Percentiles rank a stretch among this genome's conserved stretches.
Conservation (phyloP, 1,140 invertebrate genomes). For the Macrocentrus cingulum region DNA sequence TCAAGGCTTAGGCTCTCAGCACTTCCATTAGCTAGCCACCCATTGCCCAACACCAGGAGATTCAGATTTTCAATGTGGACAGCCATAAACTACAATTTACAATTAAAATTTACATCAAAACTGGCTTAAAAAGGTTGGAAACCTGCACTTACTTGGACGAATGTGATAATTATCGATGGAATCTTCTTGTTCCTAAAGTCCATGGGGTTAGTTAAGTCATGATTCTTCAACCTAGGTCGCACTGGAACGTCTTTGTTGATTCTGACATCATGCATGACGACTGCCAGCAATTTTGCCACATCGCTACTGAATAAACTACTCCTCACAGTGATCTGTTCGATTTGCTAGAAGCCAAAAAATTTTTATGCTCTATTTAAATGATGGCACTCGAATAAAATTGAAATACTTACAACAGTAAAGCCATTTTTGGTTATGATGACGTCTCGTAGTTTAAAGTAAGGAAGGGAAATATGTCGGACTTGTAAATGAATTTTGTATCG, state of each 20-base stretch:
- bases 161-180: slow-evolving; percentile 75
- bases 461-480: slow-evolving; percentile 69
- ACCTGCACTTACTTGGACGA: slow-evolving; percentile 71
- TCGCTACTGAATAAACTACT: slow-evolving; percentile 90
- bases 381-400: not conserved
- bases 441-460: slow-evolving; percentile 69
- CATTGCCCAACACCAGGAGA: slow-evolving; percentile 70
- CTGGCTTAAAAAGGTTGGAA: too few species aligned
- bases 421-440: slow-evolving; percentile 69
- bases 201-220: slow-evolving; percentile 50
- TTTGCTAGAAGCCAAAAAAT: slow-evolving; percentile 65
- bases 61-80: slow-evolving; percentile 82
- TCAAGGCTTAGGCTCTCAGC: slow-evolving; percentile 77
- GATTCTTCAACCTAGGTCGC: slow-evolving; percentile 36
- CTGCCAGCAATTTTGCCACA: slow-evolving; percentile 81
- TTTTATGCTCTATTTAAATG: not conserved
- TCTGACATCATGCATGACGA: slow-evolving; percentile 80
- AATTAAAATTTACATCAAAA: too few species aligned
- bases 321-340: slow-evolving; percentile 82
- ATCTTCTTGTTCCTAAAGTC: slow-evolving; percentile 76
- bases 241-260: slow-evolving; percentile 76
- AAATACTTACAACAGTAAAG: slow-evolving; percentile 65
- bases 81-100: slow-evolving; percentile 81
- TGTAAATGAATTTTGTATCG: slow-evolving; percentile 68
- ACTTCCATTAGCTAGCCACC: slow-evolving; percentile 75